Conservation (phyloP, 2,888 invertebrate species). For the Dryobotodes eremita region DNA sequence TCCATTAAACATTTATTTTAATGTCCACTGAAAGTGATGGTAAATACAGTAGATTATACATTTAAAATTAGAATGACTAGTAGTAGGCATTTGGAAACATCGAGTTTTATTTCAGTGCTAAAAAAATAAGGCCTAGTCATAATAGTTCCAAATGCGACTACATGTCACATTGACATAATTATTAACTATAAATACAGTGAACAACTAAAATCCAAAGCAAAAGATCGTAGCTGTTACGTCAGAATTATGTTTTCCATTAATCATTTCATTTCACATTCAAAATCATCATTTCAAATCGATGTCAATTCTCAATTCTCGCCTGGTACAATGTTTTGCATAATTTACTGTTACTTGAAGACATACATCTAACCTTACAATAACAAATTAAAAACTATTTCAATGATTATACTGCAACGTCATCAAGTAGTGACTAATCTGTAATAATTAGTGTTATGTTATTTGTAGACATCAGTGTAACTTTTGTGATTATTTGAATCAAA, state of each 20-base stretch:
- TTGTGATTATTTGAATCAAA: conserved; percentile 34
- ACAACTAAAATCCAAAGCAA: conserved; percentile 69
- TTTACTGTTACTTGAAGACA: conserved; percentile 55
- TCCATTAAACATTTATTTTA: conserved; percentile 80
- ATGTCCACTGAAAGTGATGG: conserved; percentile 74
- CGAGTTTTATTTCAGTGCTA: conserved; percentile 65
- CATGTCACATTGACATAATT: conserved; percentile 66
- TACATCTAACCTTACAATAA: conserved; percentile 70
- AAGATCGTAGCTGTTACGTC: conserved; percentile 70
- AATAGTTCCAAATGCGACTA: conserved; percentile 75
- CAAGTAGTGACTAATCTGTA: conserved; percentile 20
- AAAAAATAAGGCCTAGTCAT: conserved; percentile 69
- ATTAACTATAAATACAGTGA: conserved; percentile 71
- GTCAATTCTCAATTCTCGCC: conserved; percentile 43
- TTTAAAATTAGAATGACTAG: conserved; percentile 77
- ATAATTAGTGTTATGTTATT: conserved; percentile 24
- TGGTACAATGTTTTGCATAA: conserved; percentile 70
- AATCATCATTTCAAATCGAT: conserved; percentile 17
- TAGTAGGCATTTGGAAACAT: conserved; percentile 78
- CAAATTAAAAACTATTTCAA: conserved; percentile 62
- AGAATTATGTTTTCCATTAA: background rate
- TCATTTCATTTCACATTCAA: conserved; percentile 8
- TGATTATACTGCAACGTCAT: conserved; percentile 44
- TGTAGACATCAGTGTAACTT: conserved; percentile 23
- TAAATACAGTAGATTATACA: conserved; percentile 74